phyloP scores from a whole-genome alignment of 2,797 vertebrate species.

The Eulemur mongoz region DNA sequence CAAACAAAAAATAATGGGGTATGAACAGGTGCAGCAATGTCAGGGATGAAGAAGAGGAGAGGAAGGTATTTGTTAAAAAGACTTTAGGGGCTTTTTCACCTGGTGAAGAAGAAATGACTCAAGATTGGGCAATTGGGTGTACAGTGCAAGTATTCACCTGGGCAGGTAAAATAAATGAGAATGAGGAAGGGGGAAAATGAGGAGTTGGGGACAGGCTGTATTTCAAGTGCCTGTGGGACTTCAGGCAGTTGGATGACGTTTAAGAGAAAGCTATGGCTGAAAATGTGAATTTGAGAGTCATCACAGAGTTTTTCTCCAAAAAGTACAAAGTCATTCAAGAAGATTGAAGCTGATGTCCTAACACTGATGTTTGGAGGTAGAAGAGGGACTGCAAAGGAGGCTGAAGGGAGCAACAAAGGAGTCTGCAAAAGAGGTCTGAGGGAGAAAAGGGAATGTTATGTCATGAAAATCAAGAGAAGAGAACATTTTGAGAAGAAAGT shows the following conservation, averaged over 20 bases:
- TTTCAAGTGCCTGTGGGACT: background rate
- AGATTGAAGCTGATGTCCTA: background rate
- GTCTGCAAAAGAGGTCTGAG: background rate
- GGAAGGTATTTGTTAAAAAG: background rate
- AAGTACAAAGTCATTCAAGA: background rate
- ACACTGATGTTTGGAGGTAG: background rate
- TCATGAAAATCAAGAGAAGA: background rate
- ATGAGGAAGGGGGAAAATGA: background rate
- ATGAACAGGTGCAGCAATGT: background rate
- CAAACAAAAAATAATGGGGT: background rate
- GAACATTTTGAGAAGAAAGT: background rate
- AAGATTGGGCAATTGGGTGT: background rate
- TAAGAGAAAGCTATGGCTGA: background rate
- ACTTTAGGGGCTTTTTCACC: background rate
- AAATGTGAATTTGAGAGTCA: background rate
- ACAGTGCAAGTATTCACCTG: background rate
- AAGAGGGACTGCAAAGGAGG: background rate
- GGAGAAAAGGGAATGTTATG: background rate
- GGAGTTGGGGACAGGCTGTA: background rate
- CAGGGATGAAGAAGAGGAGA: background rate
- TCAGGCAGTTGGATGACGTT: background rate
- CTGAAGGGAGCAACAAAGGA: background rate
- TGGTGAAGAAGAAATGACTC: background rate
- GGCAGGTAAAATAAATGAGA: background rate
- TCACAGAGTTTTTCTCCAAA: background rate